Percentiles rank a stretch among this genome's conserved stretches.
These are phyloP conservation scores for Grantiella picta DNA, from an alignment of 2,113 vertebrate genomes.

Conservation along the genomic window DNA sequence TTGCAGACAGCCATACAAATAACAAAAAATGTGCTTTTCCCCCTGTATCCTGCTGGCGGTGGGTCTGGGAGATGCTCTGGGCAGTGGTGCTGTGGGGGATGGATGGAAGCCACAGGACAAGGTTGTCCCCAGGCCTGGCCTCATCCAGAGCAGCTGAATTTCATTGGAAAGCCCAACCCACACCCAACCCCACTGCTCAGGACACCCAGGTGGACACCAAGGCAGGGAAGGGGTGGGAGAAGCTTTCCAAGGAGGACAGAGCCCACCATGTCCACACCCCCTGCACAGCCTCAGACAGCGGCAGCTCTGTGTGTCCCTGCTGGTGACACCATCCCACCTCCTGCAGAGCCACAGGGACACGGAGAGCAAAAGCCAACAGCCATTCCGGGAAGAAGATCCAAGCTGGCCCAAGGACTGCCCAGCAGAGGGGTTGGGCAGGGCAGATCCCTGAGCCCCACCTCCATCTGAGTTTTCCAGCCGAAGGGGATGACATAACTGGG, in stretches of 20 bases:
- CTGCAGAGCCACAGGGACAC: not conserved
- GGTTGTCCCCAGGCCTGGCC: not conserved
- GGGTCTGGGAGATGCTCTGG: not conserved
- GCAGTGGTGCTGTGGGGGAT: not conserved
- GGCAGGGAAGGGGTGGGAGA: not conserved
- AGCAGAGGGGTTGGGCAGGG: accelerated
- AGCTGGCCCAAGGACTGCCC: not conserved
- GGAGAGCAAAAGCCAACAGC: not conserved
- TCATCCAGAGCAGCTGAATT: not conserved
- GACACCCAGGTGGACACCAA: not conserved
- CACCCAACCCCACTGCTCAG: not conserved
- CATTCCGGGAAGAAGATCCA: accelerated
- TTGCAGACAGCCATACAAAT: not conserved
- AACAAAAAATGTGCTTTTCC: accelerated
- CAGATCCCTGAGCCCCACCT: not conserved
- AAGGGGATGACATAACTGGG: not conserved
- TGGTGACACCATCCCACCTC: not conserved
- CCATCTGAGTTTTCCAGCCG: accelerated
- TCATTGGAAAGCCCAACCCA: not conserved
- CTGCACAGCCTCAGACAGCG: not conserved
- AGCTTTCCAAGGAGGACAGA: not conserved
- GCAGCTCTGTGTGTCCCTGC: accelerated
- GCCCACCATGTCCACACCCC: not conserved
- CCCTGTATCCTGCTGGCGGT: not conserved
- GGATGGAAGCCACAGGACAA: not conserved